Evolutionary conservation across 2,888 invertebrate species (phyloP).

Genomic region (Coleophora flavipennella): DNA sequence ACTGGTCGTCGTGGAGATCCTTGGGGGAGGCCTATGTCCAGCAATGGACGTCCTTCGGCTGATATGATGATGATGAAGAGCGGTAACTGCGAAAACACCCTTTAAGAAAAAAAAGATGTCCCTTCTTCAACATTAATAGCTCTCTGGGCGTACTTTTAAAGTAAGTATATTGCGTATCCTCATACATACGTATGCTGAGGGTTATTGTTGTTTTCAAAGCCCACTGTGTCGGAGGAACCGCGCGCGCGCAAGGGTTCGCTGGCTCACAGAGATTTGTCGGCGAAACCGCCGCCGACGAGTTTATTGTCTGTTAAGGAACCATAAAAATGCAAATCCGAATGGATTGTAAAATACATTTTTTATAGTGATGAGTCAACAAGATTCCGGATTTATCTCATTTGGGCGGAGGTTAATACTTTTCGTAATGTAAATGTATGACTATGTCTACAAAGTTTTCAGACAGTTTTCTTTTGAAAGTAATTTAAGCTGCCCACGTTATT

Average conservation of each 20-base stretch:
- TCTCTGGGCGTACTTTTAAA: constrained; percentile 50
- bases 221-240: constrained; percentile 33
- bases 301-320: constrained; percentile 60
- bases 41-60: too few species aligned
- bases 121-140: constrained; percentile 21
- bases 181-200: constrained; percentile 49
- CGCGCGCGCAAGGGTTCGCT: constrained; percentile 40
- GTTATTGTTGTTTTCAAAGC: constrained; percentile 70
- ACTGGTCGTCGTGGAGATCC: too few species aligned
- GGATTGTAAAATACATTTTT: constrained; percentile 31
- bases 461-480: neutral
- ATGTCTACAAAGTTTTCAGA: constrained; percentile 3
- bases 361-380: constrained; percentile 29
- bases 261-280: constrained; percentile 49
- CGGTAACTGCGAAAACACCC: too few species aligned
- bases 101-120: too few species aligned
- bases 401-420: constrained; percentile 1
- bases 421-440: neutral
- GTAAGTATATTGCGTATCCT: constrained; percentile 65
- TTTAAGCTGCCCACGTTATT: constrained; percentile 4
- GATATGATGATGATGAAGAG: too few species aligned
- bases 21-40: too few species aligned
- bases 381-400: neutral
- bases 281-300: constrained; percentile 42
- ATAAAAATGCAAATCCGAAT: constrained; percentile 60